Evolutionary conservation across 2,113 vertebrate species (phyloP), one percentile per base, ranked within the genome.

Genomic region (Mionectes macconnelli): DNA sequence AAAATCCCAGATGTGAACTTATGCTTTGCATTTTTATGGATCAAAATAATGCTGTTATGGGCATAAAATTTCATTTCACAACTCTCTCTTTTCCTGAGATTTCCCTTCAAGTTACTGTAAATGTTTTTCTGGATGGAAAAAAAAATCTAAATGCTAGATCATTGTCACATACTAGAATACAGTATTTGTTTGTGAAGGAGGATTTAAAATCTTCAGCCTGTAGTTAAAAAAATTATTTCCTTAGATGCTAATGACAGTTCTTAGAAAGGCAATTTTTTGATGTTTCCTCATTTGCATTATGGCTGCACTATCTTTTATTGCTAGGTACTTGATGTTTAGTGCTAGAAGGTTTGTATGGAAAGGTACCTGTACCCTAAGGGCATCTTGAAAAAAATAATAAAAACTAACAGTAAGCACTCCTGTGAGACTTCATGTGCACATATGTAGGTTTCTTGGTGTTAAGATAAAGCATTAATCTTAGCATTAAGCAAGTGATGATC

Each of bases 1-100:
- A 90, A 90, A 92, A 95, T 92, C 45, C 56, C 85, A 94, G 79
- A 97, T 96, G 85, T 82, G 80, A 97, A 77, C 91, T 82, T 81
- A 49, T 93, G 84, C 66, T 92, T 93, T 82, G 66, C 62, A 74
- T 93, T 96, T 92, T 86, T 96, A 87, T 93, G 30, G 72, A 86
- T 92, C 56, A 82, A 67, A 93, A 83, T 86, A 92, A 81, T 93
- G 69, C 56, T 88, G 56, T 57, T 92, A 35, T 93, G 90, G 67
- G 17, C 66, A n/a, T 96, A 82, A 84, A 81, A 84, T 89, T 93
- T 69, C 3, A 5, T 60, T 86, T 87, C 78, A 49, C 62, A 56
- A 23, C 55, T 84, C 39, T 66, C 55, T 88, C 35, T 66, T 77
- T 76, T 84, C 49, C 75, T 76, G 72, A 93, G 69, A 53, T 68